Evolutionary conservation across 2,888 invertebrate genomes (phyloP), one percentile per base, ranked within the genome.

Genomic region (Agrotis puta): DNA sequence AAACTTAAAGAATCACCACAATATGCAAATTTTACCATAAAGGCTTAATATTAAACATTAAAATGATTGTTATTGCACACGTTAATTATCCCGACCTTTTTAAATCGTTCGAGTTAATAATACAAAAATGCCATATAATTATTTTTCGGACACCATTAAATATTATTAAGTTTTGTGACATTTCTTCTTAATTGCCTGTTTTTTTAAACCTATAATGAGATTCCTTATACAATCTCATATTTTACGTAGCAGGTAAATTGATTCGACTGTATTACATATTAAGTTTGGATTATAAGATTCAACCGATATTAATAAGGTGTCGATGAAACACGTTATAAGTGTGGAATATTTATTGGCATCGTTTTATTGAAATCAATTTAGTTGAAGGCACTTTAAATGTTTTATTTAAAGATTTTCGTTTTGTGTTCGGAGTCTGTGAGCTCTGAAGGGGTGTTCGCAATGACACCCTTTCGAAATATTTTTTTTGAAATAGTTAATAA

Each of bases 71-170:
- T 92, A 92, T 92, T 92, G 88, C 89, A 82, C 88, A 91, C 90
- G 91, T 94, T 95, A 95, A 95, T 94, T 94, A 93, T 92, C 89
- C 79, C 89, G 92, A 94, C 94, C 94, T 94, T 93, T 92, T 92
- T 91, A 89, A 91, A 89, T 86, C 87, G 87, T 84, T 85, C 86
- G 84, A 88, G 88, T 89, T 92, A 91, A 92, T 92, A 90, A 92
- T 87, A 89, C 88, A 88, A 90, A 91, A 93, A 91, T 88, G 87
- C 86, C 84, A 86, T 90, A 89, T 92, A 91, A 92, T 92, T 91
- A 90, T 91, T 88, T 90, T 91, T 91, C 84, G 88, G 88, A 87
- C 88, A 88, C 88, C 88, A 87, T 87, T 91, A 87, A 88, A 89
- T 87, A 88, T 88, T 90, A 87, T 88, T 88, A 79, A 85, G 74